These are phyloP conservation scores for Oscheius sp. DNA, from an alignment of 2,888 invertebrate genomes.

Conservation along the genomic window DNA sequence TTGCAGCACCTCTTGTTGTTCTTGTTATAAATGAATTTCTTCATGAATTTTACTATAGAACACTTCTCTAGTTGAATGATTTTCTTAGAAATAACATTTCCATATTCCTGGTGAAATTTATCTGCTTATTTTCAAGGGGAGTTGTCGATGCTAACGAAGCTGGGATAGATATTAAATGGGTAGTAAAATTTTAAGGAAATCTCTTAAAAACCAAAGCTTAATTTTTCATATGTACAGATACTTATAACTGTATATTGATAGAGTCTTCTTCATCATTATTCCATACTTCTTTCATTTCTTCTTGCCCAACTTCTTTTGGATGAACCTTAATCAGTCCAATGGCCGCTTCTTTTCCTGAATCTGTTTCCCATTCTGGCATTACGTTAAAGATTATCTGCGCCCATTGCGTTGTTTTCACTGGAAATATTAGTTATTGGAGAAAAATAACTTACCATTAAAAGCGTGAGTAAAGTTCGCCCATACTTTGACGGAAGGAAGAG, in stretches of 20 bases:
- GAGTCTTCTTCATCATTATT: background rate
- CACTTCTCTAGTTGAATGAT: no score
- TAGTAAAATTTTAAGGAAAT: no score
- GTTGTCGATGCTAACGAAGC: no score
- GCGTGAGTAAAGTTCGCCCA: slow-evolving; percentile 19
- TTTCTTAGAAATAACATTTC: no score
- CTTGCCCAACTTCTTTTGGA: background rate
- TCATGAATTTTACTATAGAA: no score
- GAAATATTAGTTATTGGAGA: background rate
- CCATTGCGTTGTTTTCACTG: slow-evolving; percentile 42
- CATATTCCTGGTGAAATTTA: no score
- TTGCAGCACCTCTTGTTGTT: no score
- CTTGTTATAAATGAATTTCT: no score
- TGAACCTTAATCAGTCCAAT: slow-evolving; percentile 7
- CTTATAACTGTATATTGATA: background rate
- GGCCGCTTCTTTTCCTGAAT: slow-evolving; percentile 38
- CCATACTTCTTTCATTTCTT: background rate
- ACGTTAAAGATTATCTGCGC: slow-evolving; percentile 58
- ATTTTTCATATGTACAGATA: slow-evolving; percentile 14
- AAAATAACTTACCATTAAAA: slow-evolving; percentile 20
- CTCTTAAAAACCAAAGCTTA: no score
- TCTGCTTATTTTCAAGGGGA: no score
- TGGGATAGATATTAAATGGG: no score
- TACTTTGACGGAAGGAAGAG: slow-evolving; percentile 30
- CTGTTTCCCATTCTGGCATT: slow-evolving; percentile 47